Evolutionary conservation across 1,140 invertebrate species (phyloP).

Genomic region (Drosophila nigromelanica): DNA sequence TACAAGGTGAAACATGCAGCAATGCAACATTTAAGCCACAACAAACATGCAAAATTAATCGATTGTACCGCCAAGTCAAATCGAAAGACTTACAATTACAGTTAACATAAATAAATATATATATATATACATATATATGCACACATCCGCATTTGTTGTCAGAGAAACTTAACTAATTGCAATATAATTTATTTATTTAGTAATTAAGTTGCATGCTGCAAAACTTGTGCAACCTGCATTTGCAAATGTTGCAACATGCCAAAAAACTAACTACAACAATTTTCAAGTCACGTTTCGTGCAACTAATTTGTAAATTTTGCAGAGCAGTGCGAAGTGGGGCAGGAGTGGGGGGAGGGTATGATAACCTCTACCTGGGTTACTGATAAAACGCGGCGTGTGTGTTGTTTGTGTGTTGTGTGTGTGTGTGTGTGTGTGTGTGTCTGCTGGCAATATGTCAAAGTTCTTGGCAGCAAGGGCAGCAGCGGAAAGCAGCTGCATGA

Average conservation of each 20-base stretch:
- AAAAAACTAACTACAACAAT: constrained; percentile 39
- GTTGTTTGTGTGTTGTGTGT: not conserved
- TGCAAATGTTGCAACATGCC: constrained; percentile 22
- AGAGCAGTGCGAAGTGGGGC: not conserved
- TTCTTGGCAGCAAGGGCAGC: constrained; percentile 23
- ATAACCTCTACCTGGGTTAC: constrained; percentile 8
- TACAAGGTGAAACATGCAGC: not conserved
- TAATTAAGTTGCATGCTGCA: constrained; percentile 71
- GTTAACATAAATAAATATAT: constrained; percentile 9
- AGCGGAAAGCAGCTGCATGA: constrained; percentile 48
- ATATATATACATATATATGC: not conserved
- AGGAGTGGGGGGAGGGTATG: not conserved
- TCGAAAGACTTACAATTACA: constrained; percentile 1
- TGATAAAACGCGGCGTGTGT: constrained; percentile 10
- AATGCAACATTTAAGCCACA: not conserved
- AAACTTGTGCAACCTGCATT: constrained; percentile 50
- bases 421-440: not conserved
- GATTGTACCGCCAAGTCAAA: constrained; percentile 15
- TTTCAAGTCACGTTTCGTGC: constrained; percentile 74
- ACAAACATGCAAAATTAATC: constrained; percentile 23
- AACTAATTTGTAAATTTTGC: constrained; percentile 81
- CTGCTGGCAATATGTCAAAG: constrained; percentile 72
- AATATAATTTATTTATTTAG: constrained; percentile 75
- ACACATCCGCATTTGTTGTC: not conserved
- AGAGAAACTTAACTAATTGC: constrained; percentile 55